Conservation (phyloP, 2,113 vertebrate genomes). For the Cisticola juncidis region DNA sequence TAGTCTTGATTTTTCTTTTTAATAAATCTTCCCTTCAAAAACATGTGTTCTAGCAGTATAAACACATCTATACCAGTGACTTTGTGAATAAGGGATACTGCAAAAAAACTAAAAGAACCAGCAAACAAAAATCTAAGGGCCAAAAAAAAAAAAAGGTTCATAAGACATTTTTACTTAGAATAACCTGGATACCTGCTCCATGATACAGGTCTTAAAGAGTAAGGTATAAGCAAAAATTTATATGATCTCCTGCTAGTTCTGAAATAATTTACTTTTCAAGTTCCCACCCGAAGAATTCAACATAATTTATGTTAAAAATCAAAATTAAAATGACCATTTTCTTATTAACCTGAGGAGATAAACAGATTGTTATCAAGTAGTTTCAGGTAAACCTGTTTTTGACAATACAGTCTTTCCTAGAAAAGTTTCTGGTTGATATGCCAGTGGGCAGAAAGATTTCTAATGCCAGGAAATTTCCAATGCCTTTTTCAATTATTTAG, state of each 20-base stretch:
- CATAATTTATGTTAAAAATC: not conserved
- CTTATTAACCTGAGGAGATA: not conserved
- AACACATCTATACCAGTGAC: not conserved
- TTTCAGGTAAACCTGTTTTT: not conserved
- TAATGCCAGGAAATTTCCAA: not conserved
- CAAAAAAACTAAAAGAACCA: not conserved
- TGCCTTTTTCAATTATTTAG: not conserved
- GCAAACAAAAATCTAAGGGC: not conserved
- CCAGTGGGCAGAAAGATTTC: not conserved
- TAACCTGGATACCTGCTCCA: not conserved
- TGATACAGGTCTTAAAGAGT: rapidly evolving
- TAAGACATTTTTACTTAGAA: not conserved
- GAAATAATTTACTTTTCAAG: not conserved
- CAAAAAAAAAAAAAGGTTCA: not conserved
- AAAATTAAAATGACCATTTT: not conserved
- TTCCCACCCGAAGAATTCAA: not conserved
- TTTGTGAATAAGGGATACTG: not conserved
- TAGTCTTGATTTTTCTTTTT: not conserved
- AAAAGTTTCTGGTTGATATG: not conserved
- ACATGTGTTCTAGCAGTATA: not conserved
- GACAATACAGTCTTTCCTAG: not conserved
- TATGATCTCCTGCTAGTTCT: not conserved
- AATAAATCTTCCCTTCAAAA: not conserved
- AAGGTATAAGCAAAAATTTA: not conserved
- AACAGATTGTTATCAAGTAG: not conserved